Base-by-base conservation (phyloP, 2,888 invertebrate species). In the Calliopum simillimum region DNA sequence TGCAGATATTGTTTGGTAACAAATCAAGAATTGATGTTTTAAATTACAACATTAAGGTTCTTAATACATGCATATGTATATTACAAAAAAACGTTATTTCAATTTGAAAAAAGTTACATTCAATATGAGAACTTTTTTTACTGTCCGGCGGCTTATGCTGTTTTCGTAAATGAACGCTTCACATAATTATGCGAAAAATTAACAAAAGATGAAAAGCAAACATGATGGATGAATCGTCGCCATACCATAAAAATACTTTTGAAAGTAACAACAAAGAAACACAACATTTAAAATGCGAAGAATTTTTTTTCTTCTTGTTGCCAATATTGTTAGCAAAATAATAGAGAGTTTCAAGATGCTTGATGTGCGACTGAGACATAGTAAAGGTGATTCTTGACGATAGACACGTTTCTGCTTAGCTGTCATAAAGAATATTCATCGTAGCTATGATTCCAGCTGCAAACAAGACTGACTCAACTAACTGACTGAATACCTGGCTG, bases 391-490 rank as follows among this genome's bases (percentile, higher is more conserved):
- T 56, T 33, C 25, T 19, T 23, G 12, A 8, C 19, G 65, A 44
- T 46, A 44, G 65, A 56, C 65, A 66, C n/a, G 46, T 53, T 43
- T 53, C 33, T 41, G 25, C 46, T 46, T 4, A 13, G 4, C 21
- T 41, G 41, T 2, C 53, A 53, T 53, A 53, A 16, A 23, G 21
- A 53, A 12, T 53, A 59, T 41, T 21, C 6, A 3, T 58, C 23
- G 16, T 59, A 53, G 62, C 69, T 74, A 67, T 49, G 51, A 74
- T 74, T 74, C 71, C 71, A 66, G 49, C 49, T 71, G 71, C 70
- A 74, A 16, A 23, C n/a, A 12, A 43, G 56, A 11, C 56, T 55
- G 25, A 6, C 33, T 33, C 8, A 3, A 33, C 33, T 33, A 6
- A 33, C 33, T 33, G 8, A 4, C 33, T 33, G n/a, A n/a, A n/a